These are phyloP conservation scores for Tachuris rubrigastra DNA, from an alignment of 2,113 vertebrate genomes.

Conservation along the genomic window DNA sequence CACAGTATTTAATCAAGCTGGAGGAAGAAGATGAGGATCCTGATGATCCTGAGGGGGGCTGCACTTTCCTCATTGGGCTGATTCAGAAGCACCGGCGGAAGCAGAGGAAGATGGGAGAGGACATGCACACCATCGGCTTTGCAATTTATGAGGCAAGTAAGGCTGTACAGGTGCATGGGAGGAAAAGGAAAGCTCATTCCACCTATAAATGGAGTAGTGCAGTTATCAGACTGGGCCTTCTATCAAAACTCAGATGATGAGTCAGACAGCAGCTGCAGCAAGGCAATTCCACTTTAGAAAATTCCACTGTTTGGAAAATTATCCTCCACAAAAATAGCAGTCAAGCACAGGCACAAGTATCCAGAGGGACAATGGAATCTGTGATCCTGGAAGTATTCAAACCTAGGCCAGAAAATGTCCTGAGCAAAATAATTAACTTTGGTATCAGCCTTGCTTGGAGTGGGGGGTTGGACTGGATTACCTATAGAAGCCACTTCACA, in stretches of 20 bases:
- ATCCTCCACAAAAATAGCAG: not conserved
- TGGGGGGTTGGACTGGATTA: not conserved
- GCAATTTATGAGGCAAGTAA: slow-evolving; percentile 89
- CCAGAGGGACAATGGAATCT: not conserved
- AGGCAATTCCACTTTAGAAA: not conserved
- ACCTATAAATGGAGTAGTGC: accelerated
- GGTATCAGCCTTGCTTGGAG: not conserved
- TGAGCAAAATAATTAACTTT: not conserved
- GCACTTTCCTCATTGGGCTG: slow-evolving; percentile 90
- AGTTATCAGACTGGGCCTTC: not conserved
- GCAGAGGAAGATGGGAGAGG: slow-evolving; percentile 86
- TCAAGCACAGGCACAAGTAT: not conserved
- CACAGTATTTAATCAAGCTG: slow-evolving; percentile 89
- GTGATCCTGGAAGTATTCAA: not conserved
- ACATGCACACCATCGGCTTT: slow-evolving; percentile 95
- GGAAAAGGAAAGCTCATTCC: not conserved
- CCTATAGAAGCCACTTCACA: not conserved
- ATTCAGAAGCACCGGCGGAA: slow-evolving; percentile 94
- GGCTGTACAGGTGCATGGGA: not conserved
- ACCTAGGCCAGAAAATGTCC: not conserved
- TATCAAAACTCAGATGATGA: not conserved
- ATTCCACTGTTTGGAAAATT: not conserved
- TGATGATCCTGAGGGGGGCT: slow-evolving; percentile 81
- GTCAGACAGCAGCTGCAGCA: not conserved
- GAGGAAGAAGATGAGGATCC: slow-evolving; percentile 91